Conservation (phyloP, 1,140 invertebrate genomes). For the Drosophila tsacasi region DNA sequence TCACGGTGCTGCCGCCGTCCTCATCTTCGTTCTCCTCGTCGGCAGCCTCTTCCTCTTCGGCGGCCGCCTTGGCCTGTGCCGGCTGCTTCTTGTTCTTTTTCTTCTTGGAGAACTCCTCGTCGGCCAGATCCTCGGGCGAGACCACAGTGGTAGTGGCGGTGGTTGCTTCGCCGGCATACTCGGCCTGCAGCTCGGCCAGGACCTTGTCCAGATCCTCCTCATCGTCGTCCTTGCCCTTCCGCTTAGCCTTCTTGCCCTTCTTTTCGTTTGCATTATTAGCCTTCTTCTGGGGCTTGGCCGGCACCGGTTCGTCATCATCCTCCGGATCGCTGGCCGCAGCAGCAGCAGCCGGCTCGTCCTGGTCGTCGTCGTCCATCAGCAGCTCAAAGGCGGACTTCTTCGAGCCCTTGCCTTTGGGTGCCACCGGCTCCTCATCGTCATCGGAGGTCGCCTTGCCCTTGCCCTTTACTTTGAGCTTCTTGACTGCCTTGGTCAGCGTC, state of each 20-base stretch:
- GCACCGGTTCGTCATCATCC: constrained; percentile 83
- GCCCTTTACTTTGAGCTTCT: constrained; percentile 74
- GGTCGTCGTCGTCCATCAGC: constrained; percentile 87
- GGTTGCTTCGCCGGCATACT: constrained; percentile 89
- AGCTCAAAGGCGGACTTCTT: constrained; percentile 88
- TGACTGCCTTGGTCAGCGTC: constrained; percentile 61
- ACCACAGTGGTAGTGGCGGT: constrained; percentile 56
- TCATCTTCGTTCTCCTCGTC: constrained; percentile 85
- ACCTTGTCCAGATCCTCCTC: constrained; percentile 93
- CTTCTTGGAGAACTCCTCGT: constrained; percentile 86
- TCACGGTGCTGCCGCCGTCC: constrained; percentile 89
- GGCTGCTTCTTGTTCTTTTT: constrained; percentile 86
- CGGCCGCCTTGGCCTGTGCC: constrained; percentile 63
- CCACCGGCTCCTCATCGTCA: constrained; percentile 50
- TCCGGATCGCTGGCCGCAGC: constrained; percentile 71
- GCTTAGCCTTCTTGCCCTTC: constrained; percentile 90
- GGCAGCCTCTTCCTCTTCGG: constrained; percentile 59
- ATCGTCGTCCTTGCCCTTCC: constrained; percentile 90
- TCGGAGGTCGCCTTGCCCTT: constrained; percentile 71
- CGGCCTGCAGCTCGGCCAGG: constrained; percentile 91
- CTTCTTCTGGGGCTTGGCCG: constrained; percentile 86
- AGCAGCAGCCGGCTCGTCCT: constrained; percentile 76
- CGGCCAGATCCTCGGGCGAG: constrained; percentile 83
- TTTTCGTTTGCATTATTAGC: constrained; percentile 86
- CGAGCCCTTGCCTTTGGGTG: constrained; percentile 85